These are phyloP conservation scores for Synaphobranchus kaupii DNA, from an alignment of 2,797 vertebrate species.

Conservation along the genomic window DNA sequence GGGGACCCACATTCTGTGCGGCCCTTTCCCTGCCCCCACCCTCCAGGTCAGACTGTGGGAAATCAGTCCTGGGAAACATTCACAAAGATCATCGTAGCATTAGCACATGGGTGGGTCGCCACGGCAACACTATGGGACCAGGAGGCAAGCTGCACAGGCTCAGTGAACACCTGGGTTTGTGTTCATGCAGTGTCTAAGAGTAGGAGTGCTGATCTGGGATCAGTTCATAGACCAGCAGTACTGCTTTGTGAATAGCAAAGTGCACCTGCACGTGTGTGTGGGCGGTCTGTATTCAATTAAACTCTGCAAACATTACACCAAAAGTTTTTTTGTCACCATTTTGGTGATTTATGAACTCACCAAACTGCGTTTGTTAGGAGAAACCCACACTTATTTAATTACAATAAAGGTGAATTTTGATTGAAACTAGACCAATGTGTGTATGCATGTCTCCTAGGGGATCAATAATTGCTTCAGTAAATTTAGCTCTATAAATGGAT, in stretches of 20 bases:
- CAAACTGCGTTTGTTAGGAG: no score
- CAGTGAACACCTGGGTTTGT: not conserved
- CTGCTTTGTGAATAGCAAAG: not conserved
- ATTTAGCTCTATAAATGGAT: no score
- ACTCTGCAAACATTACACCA: not conserved
- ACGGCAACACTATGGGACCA: not conserved
- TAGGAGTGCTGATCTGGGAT: not conserved
- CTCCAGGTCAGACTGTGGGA: constrained; percentile 24
- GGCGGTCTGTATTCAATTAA: not conserved
- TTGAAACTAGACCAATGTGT: not conserved
- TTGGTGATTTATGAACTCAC: not conserved
- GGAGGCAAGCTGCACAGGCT: not conserved
- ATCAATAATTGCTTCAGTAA: no score
- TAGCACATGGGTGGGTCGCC: not conserved
- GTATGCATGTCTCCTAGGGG: not conserved
- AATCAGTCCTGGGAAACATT: constrained; percentile 35
- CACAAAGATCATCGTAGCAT: not conserved
- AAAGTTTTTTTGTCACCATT: no score
- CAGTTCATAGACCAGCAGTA: no score
- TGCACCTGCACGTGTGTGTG: not conserved
- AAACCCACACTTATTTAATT: not conserved
- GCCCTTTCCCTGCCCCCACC: not conserved
- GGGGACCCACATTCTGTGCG: not conserved
- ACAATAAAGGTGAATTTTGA: not conserved
- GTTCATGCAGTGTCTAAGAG: no score